Evolutionary conservation across 2,888 invertebrate species (phyloP).

Genomic region (Drosophila quinaria): DNA sequence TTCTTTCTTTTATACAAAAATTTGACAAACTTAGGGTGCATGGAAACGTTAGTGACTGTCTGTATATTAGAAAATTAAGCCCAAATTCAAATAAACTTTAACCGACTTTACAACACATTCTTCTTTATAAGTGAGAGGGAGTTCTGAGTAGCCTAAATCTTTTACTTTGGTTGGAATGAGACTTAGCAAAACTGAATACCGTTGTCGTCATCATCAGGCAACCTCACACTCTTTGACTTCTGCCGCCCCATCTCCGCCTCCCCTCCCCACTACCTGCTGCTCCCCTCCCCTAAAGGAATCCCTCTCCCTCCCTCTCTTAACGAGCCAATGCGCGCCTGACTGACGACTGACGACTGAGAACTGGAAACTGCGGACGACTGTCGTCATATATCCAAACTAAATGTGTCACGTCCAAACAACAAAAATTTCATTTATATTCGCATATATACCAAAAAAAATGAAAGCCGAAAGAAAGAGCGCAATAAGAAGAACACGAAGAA

Average conservation of each 20-base stretch:
- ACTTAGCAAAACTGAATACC: slow-evolving; percentile 41
- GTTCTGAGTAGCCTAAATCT: not conserved
- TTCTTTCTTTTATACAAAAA: too few species aligned
- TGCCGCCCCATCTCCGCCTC: not conserved
- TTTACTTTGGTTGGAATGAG: not conserved
- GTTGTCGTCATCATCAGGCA: slow-evolving; percentile 49
- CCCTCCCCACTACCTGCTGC: not conserved
- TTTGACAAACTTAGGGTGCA: too few species aligned
- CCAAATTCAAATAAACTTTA: not conserved
- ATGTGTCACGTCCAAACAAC: slow-evolving; percentile 82
- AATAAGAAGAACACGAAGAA: slow-evolving; percentile 21
- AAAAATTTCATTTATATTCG: slow-evolving; percentile 83
- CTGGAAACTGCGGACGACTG: slow-evolving; percentile 55
- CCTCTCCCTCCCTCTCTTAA: slow-evolving; percentile 33
- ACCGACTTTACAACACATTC: not conserved
- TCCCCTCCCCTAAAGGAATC: not conserved
- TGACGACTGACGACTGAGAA: slow-evolving; percentile 52
- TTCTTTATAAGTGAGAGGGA: not conserved
- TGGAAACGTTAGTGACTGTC: too few species aligned
- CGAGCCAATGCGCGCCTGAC: slow-evolving; percentile 72
- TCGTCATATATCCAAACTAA: slow-evolving; percentile 79
- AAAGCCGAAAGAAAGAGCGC: slow-evolving; percentile 12
- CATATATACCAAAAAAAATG: slow-evolving; percentile 49
- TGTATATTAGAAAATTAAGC: too few species aligned
- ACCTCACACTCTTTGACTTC: slow-evolving; percentile 2